Evolutionary conservation across 2,888 invertebrate species (phyloP), one percentile per base, ranked within the genome.

Genomic region (Philaethria dido): DNA sequence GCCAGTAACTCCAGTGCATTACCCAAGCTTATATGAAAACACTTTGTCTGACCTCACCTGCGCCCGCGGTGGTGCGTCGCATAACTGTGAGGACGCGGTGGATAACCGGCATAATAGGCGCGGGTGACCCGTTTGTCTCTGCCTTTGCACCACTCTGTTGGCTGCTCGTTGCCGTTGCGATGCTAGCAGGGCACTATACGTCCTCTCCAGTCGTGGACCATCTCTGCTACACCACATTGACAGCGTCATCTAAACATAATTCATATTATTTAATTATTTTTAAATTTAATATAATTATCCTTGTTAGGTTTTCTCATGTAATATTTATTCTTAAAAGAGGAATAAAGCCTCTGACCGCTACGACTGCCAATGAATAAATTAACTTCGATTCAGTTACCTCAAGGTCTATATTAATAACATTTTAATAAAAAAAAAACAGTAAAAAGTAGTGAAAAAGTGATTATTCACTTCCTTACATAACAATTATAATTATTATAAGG

Each of bases 11-110:
- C 25, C 13, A 42, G 20, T 22, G 57, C n/a, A 25, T 29, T 16
- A 47, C 66, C 66, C 54, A 54, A 66, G 33, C 55, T 54, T 60
- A 44, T 50, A 64, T n/a, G 25, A 52, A 63, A 55, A 45, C 52
- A n/a, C 13, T 48, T 65, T 60, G 33, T 80, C 90, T 88, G 81
- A 91, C 92, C 92, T 91, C 89, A 92, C 92, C 92, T 92, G 89
- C 83, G 90, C 88, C 84, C 89, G 79, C 36, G 88, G 84, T 60
- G 86, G 87, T 74, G 86, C 87, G 74, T 89, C 92, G 70, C 82
- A 88, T 20, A 90, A 80, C 69, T 88, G 88, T 6, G 90, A 86
- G 60, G 89, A 86, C 55, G 88, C 90, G 5, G 89, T 89, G n/a
- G 88, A 88, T 0, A 88, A 81, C 0, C 89, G 77, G 62, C 83